Evolutionary conservation across 2,113 vertebrate species (phyloP).

Genomic region (Cyanoramphus novaezelandiae): DNA sequence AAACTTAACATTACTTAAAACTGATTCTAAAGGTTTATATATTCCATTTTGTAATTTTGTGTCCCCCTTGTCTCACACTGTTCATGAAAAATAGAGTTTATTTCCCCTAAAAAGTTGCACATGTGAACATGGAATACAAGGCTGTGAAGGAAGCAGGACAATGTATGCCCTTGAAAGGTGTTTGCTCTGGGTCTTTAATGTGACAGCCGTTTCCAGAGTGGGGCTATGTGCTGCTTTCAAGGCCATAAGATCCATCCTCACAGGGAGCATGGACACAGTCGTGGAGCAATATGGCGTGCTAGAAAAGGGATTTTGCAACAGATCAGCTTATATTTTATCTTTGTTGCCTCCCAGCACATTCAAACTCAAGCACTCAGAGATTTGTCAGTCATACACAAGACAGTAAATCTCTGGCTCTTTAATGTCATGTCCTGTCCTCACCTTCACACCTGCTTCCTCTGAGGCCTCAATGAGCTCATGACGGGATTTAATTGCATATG

Average conservation of each 20-base stretch:
- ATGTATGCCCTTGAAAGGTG: accelerated
- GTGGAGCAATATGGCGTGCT: accelerated
- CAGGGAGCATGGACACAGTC: no score
- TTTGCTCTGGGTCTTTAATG: background rate
- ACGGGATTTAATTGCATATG: background rate
- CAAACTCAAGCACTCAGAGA: background rate
- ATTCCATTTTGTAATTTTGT: no score
- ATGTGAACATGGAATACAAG: background rate
- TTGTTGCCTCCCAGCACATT: background rate
- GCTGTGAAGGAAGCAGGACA: background rate
- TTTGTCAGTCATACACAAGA: background rate
- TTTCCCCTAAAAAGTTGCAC: background rate
- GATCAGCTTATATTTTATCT: background rate
- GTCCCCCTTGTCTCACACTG: no score
- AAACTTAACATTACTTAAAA: no score
- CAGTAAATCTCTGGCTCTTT: background rate
- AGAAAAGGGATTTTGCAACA: background rate
- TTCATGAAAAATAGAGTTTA: background rate
- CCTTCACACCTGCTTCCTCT: background rate
- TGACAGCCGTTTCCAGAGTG: background rate
- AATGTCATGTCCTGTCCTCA: background rate
- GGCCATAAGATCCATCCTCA: background rate
- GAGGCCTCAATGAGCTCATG: background rate
- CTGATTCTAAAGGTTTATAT: no score
- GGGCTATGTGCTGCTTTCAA: accelerated